These are phyloP conservation scores for Dromococcyx pavoninus DNA, from an alignment of 2,797 vertebrate genomes.

Conservation along the genomic window DNA sequence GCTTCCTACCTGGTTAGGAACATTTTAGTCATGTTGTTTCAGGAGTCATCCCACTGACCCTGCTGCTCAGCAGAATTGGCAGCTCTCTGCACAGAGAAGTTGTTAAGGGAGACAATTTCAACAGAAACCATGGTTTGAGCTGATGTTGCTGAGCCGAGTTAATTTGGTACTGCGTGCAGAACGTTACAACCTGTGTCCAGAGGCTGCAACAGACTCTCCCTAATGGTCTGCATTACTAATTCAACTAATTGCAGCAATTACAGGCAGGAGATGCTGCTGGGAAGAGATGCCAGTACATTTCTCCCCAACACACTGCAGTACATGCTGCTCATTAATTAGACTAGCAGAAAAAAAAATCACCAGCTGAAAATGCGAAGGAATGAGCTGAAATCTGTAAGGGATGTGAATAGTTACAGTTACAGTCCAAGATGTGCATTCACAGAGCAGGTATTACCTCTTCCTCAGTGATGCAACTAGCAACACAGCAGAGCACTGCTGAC, in stretches of 20 bases:
- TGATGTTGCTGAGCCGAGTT: not conserved
- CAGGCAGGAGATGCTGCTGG: constrained; percentile 65
- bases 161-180: constrained; percentile 39
- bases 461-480: not conserved
- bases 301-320: constrained; percentile 56
- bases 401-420: too few species aligned
- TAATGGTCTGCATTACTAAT: constrained; percentile 71
- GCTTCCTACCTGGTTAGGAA: not conserved
- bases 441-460: not conserved
- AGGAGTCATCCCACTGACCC: not conserved
- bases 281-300: constrained; percentile 37
- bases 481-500: not conserved
- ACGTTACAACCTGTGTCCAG: constrained; percentile 44
- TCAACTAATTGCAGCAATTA: constrained; percentile 77
- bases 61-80: not conserved
- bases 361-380: constrained; percentile 25
- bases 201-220: constrained; percentile 51
- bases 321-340: constrained; percentile 59
- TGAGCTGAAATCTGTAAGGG: not conserved
- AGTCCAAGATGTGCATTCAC: not conserved
- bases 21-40: not conserved
- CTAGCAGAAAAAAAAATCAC: not conserved
- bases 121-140: not conserved
- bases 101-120: not conserved
- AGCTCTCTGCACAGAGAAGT: not conserved